A percentile compares a stretch with the other conserved stretches of the same genome.
Evolutionary conservation across 1,140 invertebrate genomes (phyloP).

Genomic region (Belonocnema kinseyi): DNA sequence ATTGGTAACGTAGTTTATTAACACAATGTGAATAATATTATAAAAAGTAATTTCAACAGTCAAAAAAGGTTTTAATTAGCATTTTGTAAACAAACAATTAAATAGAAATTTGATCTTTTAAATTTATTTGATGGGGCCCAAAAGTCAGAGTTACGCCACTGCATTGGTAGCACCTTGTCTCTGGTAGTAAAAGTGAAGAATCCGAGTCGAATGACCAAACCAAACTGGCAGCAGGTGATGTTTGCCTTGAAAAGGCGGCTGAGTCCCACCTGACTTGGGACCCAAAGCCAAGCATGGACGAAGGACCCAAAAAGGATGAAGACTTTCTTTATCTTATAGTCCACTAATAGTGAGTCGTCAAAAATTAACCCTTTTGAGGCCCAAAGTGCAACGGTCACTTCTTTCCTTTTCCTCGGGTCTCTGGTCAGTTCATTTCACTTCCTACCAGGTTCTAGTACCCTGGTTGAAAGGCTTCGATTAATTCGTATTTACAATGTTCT

Average conservation of each 20-base stretch:
- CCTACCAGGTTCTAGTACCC: constrained; percentile 40
- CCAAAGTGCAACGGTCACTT: constrained; percentile 35
- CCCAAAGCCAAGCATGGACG: constrained; percentile 6
- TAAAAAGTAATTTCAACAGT: too few species aligned
- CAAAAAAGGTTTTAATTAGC: too few species aligned
- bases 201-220: background rate
- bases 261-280: background rate
- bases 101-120: too few species aligned
- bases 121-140: background rate
- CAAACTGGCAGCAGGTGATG: constrained; percentile 2
- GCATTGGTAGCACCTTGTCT: background rate
- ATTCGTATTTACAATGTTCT: constrained; percentile 70
- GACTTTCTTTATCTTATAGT: constrained; percentile 36
- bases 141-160: background rate
- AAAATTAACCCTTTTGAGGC: constrained; percentile 60
- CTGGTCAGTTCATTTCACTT: constrained; percentile 13
- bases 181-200: background rate
- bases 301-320: background rate
- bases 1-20: too few species aligned
- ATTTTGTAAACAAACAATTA: too few species aligned
- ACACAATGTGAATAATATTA: too few species aligned
- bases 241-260: constrained; percentile 10
- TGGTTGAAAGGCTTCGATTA: constrained; percentile 61
- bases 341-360: constrained; percentile 46
- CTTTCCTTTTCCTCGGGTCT: constrained; percentile 9